Evolutionary conservation across 2,888 invertebrate genomes (phyloP).

Genomic region (Amorpha juglandis): DNA sequence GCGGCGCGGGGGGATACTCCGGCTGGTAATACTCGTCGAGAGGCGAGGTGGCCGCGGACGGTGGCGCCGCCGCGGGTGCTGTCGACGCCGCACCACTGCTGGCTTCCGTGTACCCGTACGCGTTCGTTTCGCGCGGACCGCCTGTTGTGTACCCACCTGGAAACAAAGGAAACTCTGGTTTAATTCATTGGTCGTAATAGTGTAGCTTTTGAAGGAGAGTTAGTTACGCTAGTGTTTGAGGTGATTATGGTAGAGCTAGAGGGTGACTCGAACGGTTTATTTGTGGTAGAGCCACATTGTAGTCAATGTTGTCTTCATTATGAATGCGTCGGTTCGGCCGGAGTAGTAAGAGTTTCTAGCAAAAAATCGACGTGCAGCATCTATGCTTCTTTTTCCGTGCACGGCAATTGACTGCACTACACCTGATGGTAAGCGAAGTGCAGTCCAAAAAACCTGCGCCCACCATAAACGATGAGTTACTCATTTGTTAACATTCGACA

Average conservation of each 20-base stretch:
- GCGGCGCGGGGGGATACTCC: conserved; percentile 75
- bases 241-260: not conserved
- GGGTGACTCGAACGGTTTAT: not conserved
- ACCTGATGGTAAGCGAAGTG: too few species aligned
- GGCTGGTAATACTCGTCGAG: conserved; percentile 82
- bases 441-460: too few species aligned
- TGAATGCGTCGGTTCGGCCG: too few species aligned
- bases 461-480: too few species aligned
- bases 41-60: conserved; percentile 75
- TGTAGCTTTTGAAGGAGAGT: not conserved
- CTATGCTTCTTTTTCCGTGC: too few species aligned
- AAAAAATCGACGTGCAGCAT: too few species aligned
- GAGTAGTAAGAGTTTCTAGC: too few species aligned
- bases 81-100: conserved; percentile 59
- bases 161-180: conserved; percentile 38
- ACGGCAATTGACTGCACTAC: too few species aligned
- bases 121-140: conserved; percentile 80
- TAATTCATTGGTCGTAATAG: not conserved
- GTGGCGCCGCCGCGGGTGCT: conserved; percentile 59
- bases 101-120: conserved; percentile 78
- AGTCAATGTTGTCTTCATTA: not conserved
- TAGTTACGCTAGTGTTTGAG: too few species aligned
- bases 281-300: not conserved
- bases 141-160: conserved; percentile 84
- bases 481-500: too few species aligned